These are phyloP conservation scores for Drosophila demipolita DNA, from an alignment of 2,888 invertebrate species.

Conservation along the genomic window DNA sequence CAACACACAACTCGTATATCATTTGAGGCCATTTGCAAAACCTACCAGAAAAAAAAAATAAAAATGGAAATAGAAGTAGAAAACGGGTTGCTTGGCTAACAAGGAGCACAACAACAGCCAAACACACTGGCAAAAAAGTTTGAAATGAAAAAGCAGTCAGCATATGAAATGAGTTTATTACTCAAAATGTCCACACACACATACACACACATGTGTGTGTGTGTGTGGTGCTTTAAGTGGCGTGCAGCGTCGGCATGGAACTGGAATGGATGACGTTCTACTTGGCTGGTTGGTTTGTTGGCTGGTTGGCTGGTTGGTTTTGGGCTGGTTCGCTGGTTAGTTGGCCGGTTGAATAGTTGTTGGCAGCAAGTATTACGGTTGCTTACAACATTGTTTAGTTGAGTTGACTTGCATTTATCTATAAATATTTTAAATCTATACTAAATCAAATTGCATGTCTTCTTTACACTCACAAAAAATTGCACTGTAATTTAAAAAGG, in stretches of 20 bases:
- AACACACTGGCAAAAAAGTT: constrained; percentile 58
- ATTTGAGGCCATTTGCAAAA: constrained; percentile 48
- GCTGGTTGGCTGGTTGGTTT: constrained; percentile 7
- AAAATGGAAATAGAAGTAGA: constrained; percentile 1
- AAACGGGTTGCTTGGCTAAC: constrained; percentile 58
- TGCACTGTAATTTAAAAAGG: neutral
- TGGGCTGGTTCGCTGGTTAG: constrained; percentile 10
- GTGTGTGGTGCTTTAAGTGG: constrained; percentile 66
- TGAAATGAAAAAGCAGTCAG: constrained; percentile 80
- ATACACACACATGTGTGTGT: neutral
- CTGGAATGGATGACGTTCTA: constrained; percentile 54
- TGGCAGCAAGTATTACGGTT: constrained; percentile 1
- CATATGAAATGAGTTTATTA: constrained; percentile 80
- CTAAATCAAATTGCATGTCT: constrained; percentile 64
- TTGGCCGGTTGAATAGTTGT: constrained; percentile 2
- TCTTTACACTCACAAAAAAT: neutral
- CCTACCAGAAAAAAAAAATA: neutral
- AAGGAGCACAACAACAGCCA: constrained; percentile 63
- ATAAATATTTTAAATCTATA: constrained; percentile 71
- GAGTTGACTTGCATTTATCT: constrained; percentile 57
- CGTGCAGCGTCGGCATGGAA: constrained; percentile 51
- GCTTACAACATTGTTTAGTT: constrained; percentile 16
- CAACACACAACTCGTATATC: constrained; percentile 64
- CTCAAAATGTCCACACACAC: constrained; percentile 67
- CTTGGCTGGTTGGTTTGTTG: constrained; percentile 40